Conservation (phyloP, 2,888 invertebrate genomes). For the Schrankia costaestrigalis region DNA sequence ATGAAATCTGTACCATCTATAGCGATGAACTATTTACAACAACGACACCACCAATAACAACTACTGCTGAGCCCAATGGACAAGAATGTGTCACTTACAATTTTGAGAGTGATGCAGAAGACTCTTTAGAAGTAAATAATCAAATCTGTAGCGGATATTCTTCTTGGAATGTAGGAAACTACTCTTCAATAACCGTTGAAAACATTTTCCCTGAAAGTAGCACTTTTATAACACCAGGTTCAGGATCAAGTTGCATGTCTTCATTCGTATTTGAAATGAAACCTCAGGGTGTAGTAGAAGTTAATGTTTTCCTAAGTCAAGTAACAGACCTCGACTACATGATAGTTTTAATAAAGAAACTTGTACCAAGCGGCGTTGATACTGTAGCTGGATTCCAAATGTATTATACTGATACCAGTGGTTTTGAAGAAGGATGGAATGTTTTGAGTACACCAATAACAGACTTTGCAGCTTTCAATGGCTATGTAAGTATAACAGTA, state of each 20-base stretch:
- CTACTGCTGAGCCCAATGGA: constrained; percentile 17
- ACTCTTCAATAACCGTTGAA: constrained; percentile 30
- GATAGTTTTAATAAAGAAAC: constrained; percentile 38
- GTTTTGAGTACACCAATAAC: constrained; percentile 27
- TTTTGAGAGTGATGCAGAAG: constrained; percentile 38
- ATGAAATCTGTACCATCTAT: constrained; percentile 24
- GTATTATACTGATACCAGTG: constrained; percentile 28
- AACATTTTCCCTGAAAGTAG: constrained; percentile 31
- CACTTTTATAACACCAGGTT: constrained; percentile 38
- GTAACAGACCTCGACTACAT: constrained; percentile 32
- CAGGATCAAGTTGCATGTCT: constrained; percentile 39
- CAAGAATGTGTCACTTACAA: constrained; percentile 39
- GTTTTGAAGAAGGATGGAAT: constrained; percentile 39
- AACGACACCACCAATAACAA: constrained; percentile 14
- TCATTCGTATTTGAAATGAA: constrained; percentile 41
- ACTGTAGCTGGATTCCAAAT: constrained; percentile 36
- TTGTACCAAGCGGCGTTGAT: constrained; percentile 25
- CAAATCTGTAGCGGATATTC: constrained; percentile 33
- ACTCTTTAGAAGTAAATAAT: constrained; percentile 28
- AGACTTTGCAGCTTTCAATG: constrained; percentile 33
- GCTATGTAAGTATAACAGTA: constrained; percentile 41
- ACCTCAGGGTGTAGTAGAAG: constrained; percentile 38
- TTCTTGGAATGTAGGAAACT: constrained; percentile 41
- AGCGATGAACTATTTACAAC: constrained; percentile 14
- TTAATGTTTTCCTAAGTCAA: constrained; percentile 38